phyloP scores from a whole-genome alignment of 2,113 vertebrate genomes.

The Notarius quadriscutis region DNA sequence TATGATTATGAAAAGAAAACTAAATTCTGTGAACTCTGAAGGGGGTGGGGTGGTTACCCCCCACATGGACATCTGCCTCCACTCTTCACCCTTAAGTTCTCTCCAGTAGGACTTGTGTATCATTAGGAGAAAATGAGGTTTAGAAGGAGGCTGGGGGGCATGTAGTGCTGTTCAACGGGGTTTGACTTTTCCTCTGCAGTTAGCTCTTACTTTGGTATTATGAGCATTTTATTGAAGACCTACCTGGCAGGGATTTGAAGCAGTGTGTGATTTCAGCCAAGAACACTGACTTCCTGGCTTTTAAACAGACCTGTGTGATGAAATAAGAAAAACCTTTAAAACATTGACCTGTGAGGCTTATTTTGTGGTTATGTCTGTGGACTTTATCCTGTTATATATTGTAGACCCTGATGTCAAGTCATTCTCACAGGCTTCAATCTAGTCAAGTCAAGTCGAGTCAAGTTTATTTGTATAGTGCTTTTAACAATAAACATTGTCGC shows the following conservation, averaged over 20 bases:
- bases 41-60: constrained; percentile 53
- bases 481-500: no score
- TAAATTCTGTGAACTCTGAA: constrained; percentile 30
- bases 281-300: background rate
- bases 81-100: constrained; percentile 58
- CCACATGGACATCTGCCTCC: constrained; percentile 67
- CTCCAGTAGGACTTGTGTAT: background rate
- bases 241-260: constrained; percentile 13
- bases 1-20: constrained; percentile 26
- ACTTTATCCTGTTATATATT: background rate
- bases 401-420: background rate
- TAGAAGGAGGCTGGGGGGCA: constrained; percentile 43
- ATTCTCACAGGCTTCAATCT: background rate
- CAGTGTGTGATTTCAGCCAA: constrained; percentile 23
- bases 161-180: constrained; percentile 54
- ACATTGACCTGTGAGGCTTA: background rate
- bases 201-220: constrained; percentile 47
- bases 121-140: constrained; percentile 29
- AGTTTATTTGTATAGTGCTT: no score
- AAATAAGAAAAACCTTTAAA: constrained; percentile 2
- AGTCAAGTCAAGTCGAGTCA: no score
- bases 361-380: background rate
- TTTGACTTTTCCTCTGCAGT: constrained; percentile 57
- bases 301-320: constrained; percentile 16
- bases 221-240: constrained; percentile 46